Base-by-base conservation (phyloP, 2,113 vertebrate genomes). In the Ctenodactylus gundi region DNA sequence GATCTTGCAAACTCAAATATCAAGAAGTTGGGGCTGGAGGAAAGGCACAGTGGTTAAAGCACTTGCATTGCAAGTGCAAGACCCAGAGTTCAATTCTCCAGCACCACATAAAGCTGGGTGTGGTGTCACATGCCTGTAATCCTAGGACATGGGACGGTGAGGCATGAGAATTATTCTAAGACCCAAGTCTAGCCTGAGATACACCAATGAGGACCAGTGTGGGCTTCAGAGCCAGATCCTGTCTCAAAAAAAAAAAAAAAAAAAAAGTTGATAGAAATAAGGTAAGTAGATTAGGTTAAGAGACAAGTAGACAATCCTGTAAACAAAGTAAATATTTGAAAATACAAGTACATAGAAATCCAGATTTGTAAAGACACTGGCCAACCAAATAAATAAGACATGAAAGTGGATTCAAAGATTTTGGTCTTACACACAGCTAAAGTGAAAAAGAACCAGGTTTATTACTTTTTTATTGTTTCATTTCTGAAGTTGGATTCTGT, bases 401-500 rank as follows among this genome's bases (percentile, higher is more conserved):
- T 89, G 6, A 91, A 73, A 82, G 36, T 92, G 62, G 78, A 7
- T 83, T 93, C 67, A 92, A 83, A 72, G 14, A 68, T n/a, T n/a
- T n/a, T 55, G 18, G 6, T 11, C 6, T 78, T 64, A 1, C 1
- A 51, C 12, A 89, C 75, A 58, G 25, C n/a, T 55, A 17, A 85
- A 91, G 23, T 88, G 11, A 55, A 39, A 84, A 46, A 6, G 17
- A 51, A 12, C 4, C 64, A 36, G 25, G n/a, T 41, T 86, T 58
- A 3, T 70, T 60, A 57, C 13, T 36, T 23, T 85, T 87, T 78
- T 44, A 46, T 23, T 78, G 0, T 80, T 83, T 60, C 20, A 2
- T 7, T 88, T 90, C 51, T 68, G 3, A 14, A 51, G 9, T 14
- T 93, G 18, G 34, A 94, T 70, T 68, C 90, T 75, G 55, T 31